These are phyloP conservation scores for Troglohyphantes excavatus DNA, from an alignment of 2,888 invertebrate species.

Conservation along the genomic window DNA sequence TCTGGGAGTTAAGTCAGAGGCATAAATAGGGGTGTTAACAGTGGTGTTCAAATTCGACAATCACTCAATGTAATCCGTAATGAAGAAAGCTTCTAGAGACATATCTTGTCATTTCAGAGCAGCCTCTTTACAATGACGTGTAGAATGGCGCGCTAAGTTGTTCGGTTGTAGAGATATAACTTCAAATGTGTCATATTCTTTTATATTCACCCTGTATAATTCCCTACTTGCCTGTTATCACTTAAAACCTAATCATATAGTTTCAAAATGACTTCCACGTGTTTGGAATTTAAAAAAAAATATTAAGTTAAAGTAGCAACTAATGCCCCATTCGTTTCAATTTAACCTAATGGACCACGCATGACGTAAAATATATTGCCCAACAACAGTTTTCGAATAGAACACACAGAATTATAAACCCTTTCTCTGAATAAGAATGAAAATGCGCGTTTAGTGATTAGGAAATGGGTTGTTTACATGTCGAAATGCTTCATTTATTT, in stretches of 20 bases:
- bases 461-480: not conserved
- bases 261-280: not conserved
- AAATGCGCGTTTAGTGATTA: not conserved
- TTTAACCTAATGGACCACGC: not conserved
- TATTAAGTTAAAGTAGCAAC: not conserved
- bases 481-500: not conserved
- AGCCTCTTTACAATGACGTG: too few species aligned
- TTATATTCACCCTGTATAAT: too few species aligned
- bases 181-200: too few species aligned
- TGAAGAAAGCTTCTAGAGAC: too few species aligned
- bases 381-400: not conserved
- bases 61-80: too few species aligned
- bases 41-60: too few species aligned
- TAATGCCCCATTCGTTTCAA: not conserved
- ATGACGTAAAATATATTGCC: not conserved
- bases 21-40: too few species aligned
- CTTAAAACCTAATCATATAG: not conserved
- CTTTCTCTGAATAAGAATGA: not conserved
- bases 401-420: not conserved
- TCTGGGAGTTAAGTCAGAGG: too few species aligned
- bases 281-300: not conserved
- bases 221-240: too few species aligned
- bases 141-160: too few species aligned
- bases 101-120: too few species aligned
- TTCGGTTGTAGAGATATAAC: too few species aligned